These are phyloP conservation scores for Clusia tigrina DNA, from an alignment of 2,888 invertebrate genomes.

Conservation along the genomic window DNA sequence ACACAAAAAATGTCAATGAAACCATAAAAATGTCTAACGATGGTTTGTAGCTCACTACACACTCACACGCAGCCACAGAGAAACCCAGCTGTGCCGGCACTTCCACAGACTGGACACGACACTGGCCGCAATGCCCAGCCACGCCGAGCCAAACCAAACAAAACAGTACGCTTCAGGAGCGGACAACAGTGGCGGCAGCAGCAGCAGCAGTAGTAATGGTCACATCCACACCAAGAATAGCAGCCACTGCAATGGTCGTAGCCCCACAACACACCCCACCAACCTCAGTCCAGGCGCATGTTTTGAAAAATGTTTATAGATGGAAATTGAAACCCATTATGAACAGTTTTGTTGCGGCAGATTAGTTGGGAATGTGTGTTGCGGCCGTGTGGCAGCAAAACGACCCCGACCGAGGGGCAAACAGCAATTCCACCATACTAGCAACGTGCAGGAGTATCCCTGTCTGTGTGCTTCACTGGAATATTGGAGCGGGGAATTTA, in stretches of 20 bases:
- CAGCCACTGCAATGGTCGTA: not conserved
- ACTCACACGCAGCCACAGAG: not conserved
- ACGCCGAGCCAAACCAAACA: not conserved
- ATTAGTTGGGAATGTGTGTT: not conserved
- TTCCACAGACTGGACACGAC: not conserved
- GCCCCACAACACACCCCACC: not conserved
- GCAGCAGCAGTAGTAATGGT: not conserved
- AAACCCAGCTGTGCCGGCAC: not conserved
- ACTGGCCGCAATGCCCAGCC: not conserved
- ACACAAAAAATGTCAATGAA: slow-evolving; percentile 12
- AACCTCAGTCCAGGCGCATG: not conserved
- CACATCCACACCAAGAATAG: not conserved
- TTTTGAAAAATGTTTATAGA: not conserved
- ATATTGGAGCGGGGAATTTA: no score
- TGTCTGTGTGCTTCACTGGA: no score
- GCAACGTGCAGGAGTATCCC: no score
- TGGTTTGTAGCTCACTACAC: not conserved
- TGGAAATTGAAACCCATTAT: slow-evolving; percentile 8
- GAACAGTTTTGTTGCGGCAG: not conserved
- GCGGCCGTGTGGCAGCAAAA: not conserved
- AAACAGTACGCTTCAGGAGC: no score
- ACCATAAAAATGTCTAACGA: slow-evolving; percentile 14
- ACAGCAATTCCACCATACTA: no score
- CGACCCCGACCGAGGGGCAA: no score
- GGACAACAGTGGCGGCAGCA: not conserved